Conservation (phyloP, 2,113 vertebrate genomes). For the Pristiophorus japonicus region DNA sequence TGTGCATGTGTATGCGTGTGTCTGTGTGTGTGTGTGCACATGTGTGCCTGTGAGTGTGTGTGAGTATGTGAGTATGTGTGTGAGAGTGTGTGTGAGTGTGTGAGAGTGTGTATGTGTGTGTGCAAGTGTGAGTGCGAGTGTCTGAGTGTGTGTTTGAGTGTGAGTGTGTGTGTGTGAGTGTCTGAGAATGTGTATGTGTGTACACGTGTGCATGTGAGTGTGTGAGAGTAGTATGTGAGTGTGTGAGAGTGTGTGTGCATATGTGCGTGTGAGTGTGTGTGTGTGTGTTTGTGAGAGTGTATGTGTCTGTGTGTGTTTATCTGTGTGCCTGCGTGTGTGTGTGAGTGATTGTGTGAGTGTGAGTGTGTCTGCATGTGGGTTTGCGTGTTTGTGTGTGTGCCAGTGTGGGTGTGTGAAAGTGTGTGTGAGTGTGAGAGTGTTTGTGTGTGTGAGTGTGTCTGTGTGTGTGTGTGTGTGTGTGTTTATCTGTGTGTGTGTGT, state of each 20-base stretch:
- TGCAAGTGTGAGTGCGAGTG: too few relatives aligned
- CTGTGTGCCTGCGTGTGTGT: too few relatives aligned
- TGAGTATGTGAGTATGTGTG: not conserved
- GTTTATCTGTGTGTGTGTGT: too few relatives aligned
- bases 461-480: not conserved
- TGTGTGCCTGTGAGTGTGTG: not conserved
- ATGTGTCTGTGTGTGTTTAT: too few relatives aligned
- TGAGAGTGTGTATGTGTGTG: not conserved
- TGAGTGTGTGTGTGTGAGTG: too few relatives aligned
- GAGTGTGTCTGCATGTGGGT: too few relatives aligned
- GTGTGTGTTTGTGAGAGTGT: not conserved
- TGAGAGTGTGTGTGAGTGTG: not conserved
- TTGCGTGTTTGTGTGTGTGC: too few relatives aligned
- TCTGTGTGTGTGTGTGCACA: not conserved
- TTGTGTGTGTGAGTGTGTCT: not conserved
- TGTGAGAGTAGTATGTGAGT: not conserved
- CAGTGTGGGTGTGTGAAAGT: too few relatives aligned
- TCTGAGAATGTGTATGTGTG: too few relatives aligned
- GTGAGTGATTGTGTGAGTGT: too few relatives aligned
- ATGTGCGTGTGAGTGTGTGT: not conserved
- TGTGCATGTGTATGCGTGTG: not conserved
- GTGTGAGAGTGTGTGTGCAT: conserved; percentile 11
- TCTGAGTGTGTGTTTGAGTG: too few relatives aligned
- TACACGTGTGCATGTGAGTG: not conserved
- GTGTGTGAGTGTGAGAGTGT: not conserved